Evolutionary conservation across 2,113 vertebrate species (phyloP).

Genomic region (Sebastes schlegelii): DNA sequence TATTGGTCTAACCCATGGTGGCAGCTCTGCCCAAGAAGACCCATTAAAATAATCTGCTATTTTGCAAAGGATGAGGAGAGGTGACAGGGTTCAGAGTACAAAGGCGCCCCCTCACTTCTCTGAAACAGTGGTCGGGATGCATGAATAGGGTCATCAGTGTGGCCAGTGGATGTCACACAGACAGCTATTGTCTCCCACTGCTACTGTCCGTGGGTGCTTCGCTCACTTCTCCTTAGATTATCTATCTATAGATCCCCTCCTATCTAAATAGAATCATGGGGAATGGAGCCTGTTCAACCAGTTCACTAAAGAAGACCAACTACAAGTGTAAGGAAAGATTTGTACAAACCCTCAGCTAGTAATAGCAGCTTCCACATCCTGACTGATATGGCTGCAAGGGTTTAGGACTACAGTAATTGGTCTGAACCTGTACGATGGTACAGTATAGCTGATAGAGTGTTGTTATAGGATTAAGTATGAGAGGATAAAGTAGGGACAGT

Average conservation of each 20-base stretch:
- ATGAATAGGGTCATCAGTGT: slow-evolving; percentile 76
- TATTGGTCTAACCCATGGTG: not conserved
- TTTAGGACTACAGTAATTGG: slow-evolving; percentile 10
- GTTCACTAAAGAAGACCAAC: slow-evolving; percentile 6
- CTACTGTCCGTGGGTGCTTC: slow-evolving; percentile 56
- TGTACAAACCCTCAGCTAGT: not conserved
- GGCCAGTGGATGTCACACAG: slow-evolving; percentile 70
- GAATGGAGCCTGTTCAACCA: slow-evolving; percentile 14
- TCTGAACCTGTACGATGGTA: slow-evolving; percentile 14
- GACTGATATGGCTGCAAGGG: not conserved
- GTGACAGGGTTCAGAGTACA: slow-evolving; percentile 79
- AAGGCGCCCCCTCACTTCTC: slow-evolving; percentile 70
- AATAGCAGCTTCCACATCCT: not conserved
- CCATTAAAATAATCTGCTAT: slow-evolving; percentile 35
- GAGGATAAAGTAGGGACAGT: slow-evolving; percentile 69
- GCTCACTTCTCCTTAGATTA: slow-evolving; percentile 52
- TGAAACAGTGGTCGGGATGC: slow-evolving; percentile 68
- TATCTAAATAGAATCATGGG: slow-evolving; percentile 23
- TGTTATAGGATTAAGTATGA: slow-evolving; percentile 74
- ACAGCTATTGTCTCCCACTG: slow-evolving; percentile 74
- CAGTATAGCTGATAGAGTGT: slow-evolving; percentile 33
- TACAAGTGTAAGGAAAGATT: not conserved
- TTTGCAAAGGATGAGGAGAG: slow-evolving; percentile 57
- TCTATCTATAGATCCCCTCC: slow-evolving; percentile 44
- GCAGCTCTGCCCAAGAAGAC: slow-evolving; percentile 32